Base-by-base conservation (phyloP, 2,797 vertebrate species). In the Coregonus ussuriensis region DNA sequence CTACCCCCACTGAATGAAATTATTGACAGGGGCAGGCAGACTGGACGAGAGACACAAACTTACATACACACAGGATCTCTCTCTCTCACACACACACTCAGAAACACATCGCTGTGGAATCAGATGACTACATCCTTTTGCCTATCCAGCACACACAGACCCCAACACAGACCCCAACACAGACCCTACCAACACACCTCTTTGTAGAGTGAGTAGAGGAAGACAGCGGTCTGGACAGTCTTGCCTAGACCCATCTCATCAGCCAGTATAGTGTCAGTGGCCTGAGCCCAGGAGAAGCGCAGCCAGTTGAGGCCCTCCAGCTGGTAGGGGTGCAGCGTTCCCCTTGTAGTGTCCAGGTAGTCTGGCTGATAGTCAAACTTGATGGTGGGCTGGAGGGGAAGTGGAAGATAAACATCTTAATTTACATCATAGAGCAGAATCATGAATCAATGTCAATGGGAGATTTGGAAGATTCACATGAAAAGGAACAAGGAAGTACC, bases 211-310 rank as follows among this genome's bases (percentile, higher is more conserved):
- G 98, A 99, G 81, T 99, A 99, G 11, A 99, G 94, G 81, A 99
- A 99, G 76, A 99, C 98, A 0, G 97, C 97, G 0, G 98, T 99
- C 91, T 99, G 98, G 2, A 99, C 97, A 0, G 98, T 99, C 87
- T 99, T 99, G 79, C 98, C 98, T 71, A 99, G 94, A 75, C 98
- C 98, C 98, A 99, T 99, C 91, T 99, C 98, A 81, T 99, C 98
- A 9, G 98, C 98, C 81, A 99, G 90, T 80, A 99, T 99, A 5
- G 98, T 99, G 82, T 99, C 98, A 0, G 98, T 99, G 83, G 98
- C 98, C 91, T 99, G 98, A 76, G 98, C 97, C 98, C 98, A 99
- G 31, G 98, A 99, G 88, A 99, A 99, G 72, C 98, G 95, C 77
- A 99, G 90, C 98, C 98, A 99, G 87, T 99, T 99, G 81, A 99